These are phyloP conservation scores for Sebastes oblongus DNA, from an alignment of 2,797 vertebrate genomes.

Conservation along the genomic window DNA sequence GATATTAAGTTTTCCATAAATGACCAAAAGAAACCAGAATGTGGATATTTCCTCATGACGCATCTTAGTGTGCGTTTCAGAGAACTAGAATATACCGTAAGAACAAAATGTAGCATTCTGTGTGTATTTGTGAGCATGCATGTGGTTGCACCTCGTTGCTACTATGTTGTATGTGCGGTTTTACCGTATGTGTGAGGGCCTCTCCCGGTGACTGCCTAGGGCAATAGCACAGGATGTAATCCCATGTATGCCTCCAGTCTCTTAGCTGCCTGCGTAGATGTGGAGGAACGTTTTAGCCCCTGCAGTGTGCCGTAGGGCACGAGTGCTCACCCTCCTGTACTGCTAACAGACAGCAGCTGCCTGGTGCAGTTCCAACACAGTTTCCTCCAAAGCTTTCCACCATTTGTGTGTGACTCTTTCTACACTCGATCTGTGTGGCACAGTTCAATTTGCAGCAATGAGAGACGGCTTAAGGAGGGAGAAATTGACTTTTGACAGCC, in stretches of 20 bases:
- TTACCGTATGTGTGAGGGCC: constrained; percentile 55
- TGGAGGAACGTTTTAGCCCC: constrained; percentile 84
- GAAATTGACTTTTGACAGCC: constrained; percentile 73
- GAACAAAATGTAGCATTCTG: constrained; percentile 10
- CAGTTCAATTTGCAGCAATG: constrained; percentile 68
- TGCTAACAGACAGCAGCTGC: constrained; percentile 63
- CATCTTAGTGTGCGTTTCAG: constrained; percentile 22
- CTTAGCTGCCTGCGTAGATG: constrained; percentile 79
- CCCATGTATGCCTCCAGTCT: constrained; percentile 78
- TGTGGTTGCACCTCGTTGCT: constrained; percentile 28
- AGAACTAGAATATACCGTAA: neutral
- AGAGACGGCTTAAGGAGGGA: constrained; percentile 64
- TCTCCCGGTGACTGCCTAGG: constrained; percentile 76
- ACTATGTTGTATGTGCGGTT: constrained; percentile 9
- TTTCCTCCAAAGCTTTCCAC: constrained; percentile 38
- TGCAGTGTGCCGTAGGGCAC: constrained; percentile 84
- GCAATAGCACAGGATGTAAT: constrained; percentile 81
- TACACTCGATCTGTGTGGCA: constrained; percentile 46
- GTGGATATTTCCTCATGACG: constrained; percentile 11
- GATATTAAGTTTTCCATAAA: constrained; percentile 51
- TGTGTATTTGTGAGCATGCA: constrained; percentile 38
- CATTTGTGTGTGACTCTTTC: constrained; percentile 40
- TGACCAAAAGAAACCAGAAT: constrained; percentile 38
- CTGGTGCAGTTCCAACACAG: constrained; percentile 41
- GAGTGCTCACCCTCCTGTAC: constrained; percentile 66